Evolutionary conservation across 2,113 vertebrate species (phyloP).

Genomic region (Siniperca chuatsi): DNA sequence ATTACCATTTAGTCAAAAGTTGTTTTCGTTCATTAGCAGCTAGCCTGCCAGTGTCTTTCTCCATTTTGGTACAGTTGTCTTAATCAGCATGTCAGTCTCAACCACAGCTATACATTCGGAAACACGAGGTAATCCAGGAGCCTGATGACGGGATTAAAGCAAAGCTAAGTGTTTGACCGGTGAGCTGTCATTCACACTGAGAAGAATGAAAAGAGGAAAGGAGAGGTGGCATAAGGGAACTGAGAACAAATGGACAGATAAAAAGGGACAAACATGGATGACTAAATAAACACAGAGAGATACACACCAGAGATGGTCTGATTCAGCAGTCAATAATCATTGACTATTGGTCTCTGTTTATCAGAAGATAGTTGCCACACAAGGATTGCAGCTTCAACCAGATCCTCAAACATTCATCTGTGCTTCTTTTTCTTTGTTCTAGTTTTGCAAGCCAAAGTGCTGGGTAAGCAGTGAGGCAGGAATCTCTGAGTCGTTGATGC

Average conservation of each 20-base stretch:
- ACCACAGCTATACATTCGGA: neutral
- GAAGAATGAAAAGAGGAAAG: neutral
- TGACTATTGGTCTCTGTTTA: constrained; percentile 50
- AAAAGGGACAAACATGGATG: neutral
- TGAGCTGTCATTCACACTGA: neutral
- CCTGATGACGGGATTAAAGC: constrained; percentile 29
- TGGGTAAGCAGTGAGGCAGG: constrained; percentile 23
- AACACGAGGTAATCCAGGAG: neutral
- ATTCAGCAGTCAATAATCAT: constrained; percentile 49
- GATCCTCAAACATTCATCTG: neutral
- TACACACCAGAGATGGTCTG: constrained; percentile 5
- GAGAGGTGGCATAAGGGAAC: neutral
- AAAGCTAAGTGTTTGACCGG: neutral
- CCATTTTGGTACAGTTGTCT: neutral
- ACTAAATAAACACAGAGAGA: neutral
- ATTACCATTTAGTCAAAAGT: neutral
- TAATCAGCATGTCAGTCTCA: constrained; percentile 4
- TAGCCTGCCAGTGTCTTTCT: neutral
- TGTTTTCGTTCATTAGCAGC: constrained; percentile 13
- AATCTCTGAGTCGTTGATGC: neutral
- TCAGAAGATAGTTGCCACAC: constrained; percentile 29
- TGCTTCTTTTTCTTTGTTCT: neutral
- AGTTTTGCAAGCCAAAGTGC: constrained; percentile 20
- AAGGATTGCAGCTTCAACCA: constrained; percentile 14
- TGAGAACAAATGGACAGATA: constrained; percentile 7